A percentile compares a stretch with the other conserved stretches of the same genome.
Conservation (phyloP, 2,797 vertebrate species). For the Sebastes itinus region DNA sequence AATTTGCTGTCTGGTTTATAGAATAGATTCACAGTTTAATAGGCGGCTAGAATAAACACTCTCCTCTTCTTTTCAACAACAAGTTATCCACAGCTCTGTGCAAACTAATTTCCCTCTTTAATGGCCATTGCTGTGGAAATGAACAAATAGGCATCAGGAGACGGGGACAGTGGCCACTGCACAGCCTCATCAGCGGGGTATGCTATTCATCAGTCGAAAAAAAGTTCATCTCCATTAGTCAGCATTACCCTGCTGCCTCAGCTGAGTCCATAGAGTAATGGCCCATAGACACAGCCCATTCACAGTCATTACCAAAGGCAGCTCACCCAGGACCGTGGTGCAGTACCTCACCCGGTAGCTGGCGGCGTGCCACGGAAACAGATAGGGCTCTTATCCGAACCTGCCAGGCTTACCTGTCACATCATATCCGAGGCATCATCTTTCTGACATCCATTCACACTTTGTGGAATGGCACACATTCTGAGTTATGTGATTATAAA, state of each 20-base stretch:
- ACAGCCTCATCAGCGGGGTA: conserved; percentile 44
- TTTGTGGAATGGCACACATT: conserved; percentile 6
- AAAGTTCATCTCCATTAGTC: conserved; percentile 74
- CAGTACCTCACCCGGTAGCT: conserved; percentile 52
- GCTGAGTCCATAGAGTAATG: conserved; percentile 71
- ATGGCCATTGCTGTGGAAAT: conserved; percentile 38
- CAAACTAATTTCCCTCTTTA: conserved; percentile 45
- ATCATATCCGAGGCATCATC: conserved; percentile 25
- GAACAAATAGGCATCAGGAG: conserved; percentile 46
- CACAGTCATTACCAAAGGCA: conserved; percentile 67
- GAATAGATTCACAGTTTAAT: conserved; percentile 50
- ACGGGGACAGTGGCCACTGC: background rate
- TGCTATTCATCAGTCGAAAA: conserved; percentile 61
- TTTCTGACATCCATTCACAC: conserved; percentile 30
- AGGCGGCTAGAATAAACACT: conserved; percentile 28
- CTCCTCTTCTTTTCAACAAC: conserved; percentile 19
- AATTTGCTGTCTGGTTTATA: conserved; percentile 45
- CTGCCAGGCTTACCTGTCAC: conserved; percentile 35
- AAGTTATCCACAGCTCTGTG: conserved; percentile 37
- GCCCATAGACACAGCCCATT: conserved; percentile 64
- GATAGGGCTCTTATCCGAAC: conserved; percentile 30
- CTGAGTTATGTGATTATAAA: conserved; percentile 20
- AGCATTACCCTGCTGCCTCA: conserved; percentile 67
- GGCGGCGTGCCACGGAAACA: conserved; percentile 45
- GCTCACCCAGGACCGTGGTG: conserved; percentile 49